Base-by-base conservation (phyloP, 1,140 invertebrate species). In the Scaptodrosophila lebanonensis region DNA sequence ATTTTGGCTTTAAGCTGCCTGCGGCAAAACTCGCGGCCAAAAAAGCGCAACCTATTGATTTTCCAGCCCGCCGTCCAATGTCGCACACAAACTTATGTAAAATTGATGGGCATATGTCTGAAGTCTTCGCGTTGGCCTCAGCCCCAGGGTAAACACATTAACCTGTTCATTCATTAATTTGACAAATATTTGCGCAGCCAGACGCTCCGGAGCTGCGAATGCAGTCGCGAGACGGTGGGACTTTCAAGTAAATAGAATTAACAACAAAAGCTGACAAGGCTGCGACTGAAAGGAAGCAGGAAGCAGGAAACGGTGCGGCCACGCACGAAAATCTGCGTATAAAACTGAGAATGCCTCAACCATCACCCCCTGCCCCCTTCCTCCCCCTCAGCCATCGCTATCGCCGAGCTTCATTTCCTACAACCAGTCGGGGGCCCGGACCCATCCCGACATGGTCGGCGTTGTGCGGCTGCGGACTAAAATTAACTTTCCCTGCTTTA, bases 171-270 rank as follows among this genome's bases (percentile, higher is more conserved):
- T 82, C 75, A 79, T 79, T 79, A 79, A 79, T 79, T 69, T 52
- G 53, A 50, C 75, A 79, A 79, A 79, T 79, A 79, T 79, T 79
- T 79, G 57, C 52, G 35, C 36, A 30, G 53, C 49, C 75, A 75
- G 68, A 40, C 44, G 18, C 20, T 20, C 8, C 3, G 8, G 3
- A 4, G 22, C 8, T 25, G 3, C 8, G 3, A 8, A 25, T 25
- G 22, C 8, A 25, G 30, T 22, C 44, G 44, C 30, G 47, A 38
- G 58, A 38, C 50, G 64, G 60, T 68, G 71, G 70, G 47, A 52
- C 69, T 65, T 82, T 77, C 66, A 57, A 69, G 75, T 65, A 79
- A 79, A 79, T 77, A 79, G 73, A 82, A 79, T 79, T 82, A 79
- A 73, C 75, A 79, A 79, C 75, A 79, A 79, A 79, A 73, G 60